Base-by-base conservation (phyloP, 2,888 invertebrate species). In the Pegoplata infirma region DNA sequence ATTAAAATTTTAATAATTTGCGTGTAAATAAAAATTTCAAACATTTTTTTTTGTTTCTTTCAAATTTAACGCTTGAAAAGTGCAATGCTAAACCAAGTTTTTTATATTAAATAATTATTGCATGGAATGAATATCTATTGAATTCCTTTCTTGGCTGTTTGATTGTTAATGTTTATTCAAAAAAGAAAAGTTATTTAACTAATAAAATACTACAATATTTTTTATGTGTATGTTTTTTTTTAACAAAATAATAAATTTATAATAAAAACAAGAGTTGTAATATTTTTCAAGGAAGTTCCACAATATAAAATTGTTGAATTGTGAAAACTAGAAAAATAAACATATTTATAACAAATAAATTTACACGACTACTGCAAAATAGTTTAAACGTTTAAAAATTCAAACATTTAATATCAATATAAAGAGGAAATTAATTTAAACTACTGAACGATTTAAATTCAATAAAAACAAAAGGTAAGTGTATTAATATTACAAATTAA, bases 271-370 rank as follows among this genome's bases (percentile, higher is more conserved):
- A 32, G n/a, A 40, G 23, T 58, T 64, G 32, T 32, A 53, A 69
- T 36, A 63, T 49, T n/a, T n/a, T 67, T 68, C 55, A 69, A 80
- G 80, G 76, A 80, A 80, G 73, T 76, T 59, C 68, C 71, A 67
- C 40, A 61, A 14, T 53, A 36, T 69, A 25, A 55, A 67, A 56
- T 68, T 47, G 10, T 32, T 46, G n/a, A 5, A 12, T 12, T 40
- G 36, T 46, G 32, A 28, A 69, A 61, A 28, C 2, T 25, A 23
- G 7, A 58, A 10, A 40, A 56, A 12, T 46, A 4, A 44, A 28
- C 10, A 17, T 10, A 28, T 10, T 12, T 4, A 53, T 40, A n/a
- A n/a, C n/a, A n/a, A n/a, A n/a, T n/a, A n/a, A n/a, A n/a, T 40
- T 12, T 40, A 40, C 36, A n/a, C 12, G 5, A 2, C 12, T 36